Evolutionary conservation across 2,113 vertebrate species (phyloP).

Genomic region (Tetrao urogallus): DNA sequence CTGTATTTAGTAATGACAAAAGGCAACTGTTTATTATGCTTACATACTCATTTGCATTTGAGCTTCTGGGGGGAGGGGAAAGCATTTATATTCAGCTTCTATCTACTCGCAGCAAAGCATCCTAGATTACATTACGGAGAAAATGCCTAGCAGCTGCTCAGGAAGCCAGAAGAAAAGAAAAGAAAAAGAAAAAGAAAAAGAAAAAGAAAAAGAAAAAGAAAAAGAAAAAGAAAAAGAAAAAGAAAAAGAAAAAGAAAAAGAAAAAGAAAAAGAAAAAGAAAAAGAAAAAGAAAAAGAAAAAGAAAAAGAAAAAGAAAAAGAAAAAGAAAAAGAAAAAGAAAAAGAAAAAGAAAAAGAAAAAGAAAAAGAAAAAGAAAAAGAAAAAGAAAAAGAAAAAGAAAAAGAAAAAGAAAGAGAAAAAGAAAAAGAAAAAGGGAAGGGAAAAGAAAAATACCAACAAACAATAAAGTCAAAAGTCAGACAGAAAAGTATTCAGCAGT

Average conservation of each 20-base stretch:
- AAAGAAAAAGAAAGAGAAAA: not conserved
- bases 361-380: not conserved
- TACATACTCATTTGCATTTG: conserved; percentile 26
- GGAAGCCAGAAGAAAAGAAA: not conserved
- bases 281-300: not conserved
- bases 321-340: not conserved
- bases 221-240: not conserved
- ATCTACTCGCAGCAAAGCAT: not conserved
- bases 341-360: not conserved
- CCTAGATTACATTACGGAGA: conserved; percentile 24
- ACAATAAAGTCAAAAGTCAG: not conserved
- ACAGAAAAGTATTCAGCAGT: not conserved
- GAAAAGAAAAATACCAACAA: not conserved
- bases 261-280: not conserved
- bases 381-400: not conserved
- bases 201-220: not conserved
- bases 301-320: not conserved
- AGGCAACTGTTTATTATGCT: not conserved
- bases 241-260: not conserved
- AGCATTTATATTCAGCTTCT: conserved; percentile 30
- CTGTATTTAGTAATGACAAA: conserved; percentile 23
- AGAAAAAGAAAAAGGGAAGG: not conserved
- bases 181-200: not conserved
- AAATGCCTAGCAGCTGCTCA: conserved; percentile 45
- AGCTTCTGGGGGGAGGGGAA: not conserved